These are phyloP conservation scores for Cololabis saira DNA, from an alignment of 2,113 vertebrate genomes.

Conservation along the genomic window DNA sequence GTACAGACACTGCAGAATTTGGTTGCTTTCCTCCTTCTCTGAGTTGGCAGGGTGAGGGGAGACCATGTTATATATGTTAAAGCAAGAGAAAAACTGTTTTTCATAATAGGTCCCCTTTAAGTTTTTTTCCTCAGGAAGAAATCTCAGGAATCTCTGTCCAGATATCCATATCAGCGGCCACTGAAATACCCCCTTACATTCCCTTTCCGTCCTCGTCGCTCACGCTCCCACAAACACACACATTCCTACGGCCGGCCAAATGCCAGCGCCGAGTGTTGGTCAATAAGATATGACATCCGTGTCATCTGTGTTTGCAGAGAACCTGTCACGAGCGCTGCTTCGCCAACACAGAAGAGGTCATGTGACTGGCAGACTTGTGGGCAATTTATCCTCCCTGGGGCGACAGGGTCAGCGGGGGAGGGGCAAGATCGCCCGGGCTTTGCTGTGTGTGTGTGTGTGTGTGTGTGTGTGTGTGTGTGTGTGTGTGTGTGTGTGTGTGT, in stretches of 20 bases:
- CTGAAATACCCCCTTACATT: no score
- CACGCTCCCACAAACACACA: no score
- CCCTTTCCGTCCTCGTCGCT: no score
- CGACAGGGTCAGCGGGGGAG: slow-evolving; percentile 39
- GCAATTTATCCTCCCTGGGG: slow-evolving; percentile 51
- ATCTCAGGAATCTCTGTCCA: no score
- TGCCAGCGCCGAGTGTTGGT: slow-evolving; percentile 42
- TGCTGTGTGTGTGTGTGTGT: slow-evolving; percentile 3
- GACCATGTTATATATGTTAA: no score
- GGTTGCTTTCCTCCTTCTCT: no score
- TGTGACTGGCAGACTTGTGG: slow-evolving; percentile 35
- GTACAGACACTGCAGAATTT: no score
- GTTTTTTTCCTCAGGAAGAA: no score
- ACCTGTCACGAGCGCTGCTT: slow-evolving; percentile 42
- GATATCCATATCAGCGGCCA: no score
- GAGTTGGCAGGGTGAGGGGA: no score
- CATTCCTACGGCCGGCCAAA: slow-evolving; percentile 38
- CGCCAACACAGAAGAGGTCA: slow-evolving; percentile 38
- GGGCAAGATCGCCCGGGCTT: not conserved
- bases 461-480: slow-evolving; percentile 13
- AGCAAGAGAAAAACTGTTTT: no score
- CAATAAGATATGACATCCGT: slow-evolving; percentile 59
- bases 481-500: slow-evolving; percentile 13
- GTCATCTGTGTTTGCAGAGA: slow-evolving; percentile 36
- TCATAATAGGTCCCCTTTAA: no score